Percentiles rank a stretch among this genome's conserved stretches.
These are phyloP conservation scores for Lepus americanus DNA, from an alignment of 2,113 vertebrate species.

Conservation along the genomic window DNA sequence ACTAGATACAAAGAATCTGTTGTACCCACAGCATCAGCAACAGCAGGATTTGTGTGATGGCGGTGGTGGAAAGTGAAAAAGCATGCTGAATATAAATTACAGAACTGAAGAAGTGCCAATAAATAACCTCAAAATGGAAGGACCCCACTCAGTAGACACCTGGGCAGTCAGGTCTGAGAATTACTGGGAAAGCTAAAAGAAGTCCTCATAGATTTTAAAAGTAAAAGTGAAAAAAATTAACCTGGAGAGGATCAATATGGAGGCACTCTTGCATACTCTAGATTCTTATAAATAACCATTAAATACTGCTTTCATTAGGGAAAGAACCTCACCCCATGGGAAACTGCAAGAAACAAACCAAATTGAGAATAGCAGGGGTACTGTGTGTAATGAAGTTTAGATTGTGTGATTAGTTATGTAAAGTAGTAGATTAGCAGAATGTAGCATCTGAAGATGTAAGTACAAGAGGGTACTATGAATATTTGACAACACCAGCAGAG, in stretches of 20 bases:
- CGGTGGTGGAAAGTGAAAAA: background rate
- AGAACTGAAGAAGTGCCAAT: background rate
- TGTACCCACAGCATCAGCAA: background rate
- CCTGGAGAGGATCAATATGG: background rate
- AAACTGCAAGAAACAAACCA: background rate
- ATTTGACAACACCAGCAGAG: background rate
- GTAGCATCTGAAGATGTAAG: background rate
- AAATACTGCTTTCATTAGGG: background rate
- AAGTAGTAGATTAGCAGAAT: constrained; percentile 11
- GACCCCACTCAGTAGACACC: background rate
- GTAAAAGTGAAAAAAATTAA: background rate
- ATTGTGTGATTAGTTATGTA: background rate
- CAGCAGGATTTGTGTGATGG: background rate
- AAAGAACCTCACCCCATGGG: background rate
- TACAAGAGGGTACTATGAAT: background rate
- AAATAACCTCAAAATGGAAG: background rate
- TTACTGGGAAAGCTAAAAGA: background rate
- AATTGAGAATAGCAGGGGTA: background rate
- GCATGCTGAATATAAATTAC: background rate
- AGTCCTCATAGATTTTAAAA: background rate
- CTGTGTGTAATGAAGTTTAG: background rate
- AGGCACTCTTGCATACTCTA: background rate
- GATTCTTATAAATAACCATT: background rate
- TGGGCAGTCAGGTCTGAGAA: background rate
- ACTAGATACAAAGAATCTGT: background rate